These are phyloP conservation scores for Lordiphosa collinella DNA, from an alignment of 1,140 invertebrate species.

Conservation along the genomic window DNA sequence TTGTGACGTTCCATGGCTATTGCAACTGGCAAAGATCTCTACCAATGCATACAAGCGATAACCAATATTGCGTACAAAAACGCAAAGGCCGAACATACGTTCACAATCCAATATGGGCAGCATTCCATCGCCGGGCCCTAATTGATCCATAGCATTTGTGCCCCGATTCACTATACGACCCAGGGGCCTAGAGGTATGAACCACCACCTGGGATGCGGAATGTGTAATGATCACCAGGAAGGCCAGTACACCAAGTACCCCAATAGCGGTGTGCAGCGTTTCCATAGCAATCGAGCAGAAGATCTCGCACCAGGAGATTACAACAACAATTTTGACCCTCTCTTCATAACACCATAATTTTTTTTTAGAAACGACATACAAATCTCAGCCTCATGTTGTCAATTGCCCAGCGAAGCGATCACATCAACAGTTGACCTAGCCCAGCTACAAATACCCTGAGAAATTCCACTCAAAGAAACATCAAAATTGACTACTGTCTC, in stretches of 20 bases:
- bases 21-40: conserved; percentile 6
- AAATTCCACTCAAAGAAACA: not conserved
- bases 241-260: conserved; percentile 22
- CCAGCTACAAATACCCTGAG: not conserved
- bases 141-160: not conserved
- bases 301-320: not conserved
- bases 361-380: conserved; percentile 5
- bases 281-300: conserved; percentile 13
- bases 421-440: not conserved
- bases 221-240: conserved; percentile 14
- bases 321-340: not conserved
- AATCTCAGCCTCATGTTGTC: not conserved
- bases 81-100: not conserved
- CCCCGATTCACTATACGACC: not conserved
- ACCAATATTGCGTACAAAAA: not conserved
- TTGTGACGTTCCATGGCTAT: not conserved
- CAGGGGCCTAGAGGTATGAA: conserved; percentile 3
- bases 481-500: conserved; percentile 5
- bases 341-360: not conserved
- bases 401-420: not conserved
- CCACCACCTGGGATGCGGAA: conserved; percentile 3
- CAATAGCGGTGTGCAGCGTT: conserved; percentile 23
- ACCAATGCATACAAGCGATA: not conserved
- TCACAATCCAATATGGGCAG: not conserved
- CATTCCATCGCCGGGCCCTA: conserved; percentile 1